Evolutionary conservation across 2,888 invertebrate genomes (phyloP), one percentile per base, ranked within the genome.

Genomic region (Tortrix viridana): DNA sequence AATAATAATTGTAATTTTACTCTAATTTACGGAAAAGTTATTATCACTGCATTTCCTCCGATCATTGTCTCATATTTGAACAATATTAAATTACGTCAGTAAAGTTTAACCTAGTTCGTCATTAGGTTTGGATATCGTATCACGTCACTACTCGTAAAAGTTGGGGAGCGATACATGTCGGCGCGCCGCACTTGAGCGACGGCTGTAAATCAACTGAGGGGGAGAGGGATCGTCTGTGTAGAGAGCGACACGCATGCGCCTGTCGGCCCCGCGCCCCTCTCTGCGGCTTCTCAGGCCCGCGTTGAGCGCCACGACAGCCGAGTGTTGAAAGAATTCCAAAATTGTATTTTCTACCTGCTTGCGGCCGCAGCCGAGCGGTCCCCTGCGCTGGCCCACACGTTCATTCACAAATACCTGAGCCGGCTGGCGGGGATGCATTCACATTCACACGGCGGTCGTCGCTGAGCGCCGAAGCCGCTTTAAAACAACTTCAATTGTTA

Each of bases 101-200:
- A 72, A 71, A 74, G 73, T 72, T 65, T 72, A 75, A 76, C 81
- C 74, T 75, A 77, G 73, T 72, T 76, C 69, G 73, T 79, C 71
- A 80, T 74, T 75, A 77, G 75, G 79, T 76, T 80, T 76, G 76
- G 79, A 83, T 89, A 91, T 83, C 91, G 91, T 84, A 91, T 89
- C 88, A 91, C 90, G 88, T 91, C 91, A 90, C 91, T 89, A 81
- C 88, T 89, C 91, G 92, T 88, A 89, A 91, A 90, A 89, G 89
- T 90, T 89, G 84, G 83, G 76, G 80, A 83, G 74, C 85, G 77
- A 94, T 92, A 75, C 96, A 96, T 89, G 96, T 95, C 86, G 93
- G 87, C 80, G 93, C 94, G 74, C 86, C 85, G 75, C 85, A 80
- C 80, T 80, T 88, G 74, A 88, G 85, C 88, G 86, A 75, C 84